Percentiles rank a stretch among this genome's conserved stretches.
These are phyloP conservation scores for Ips typographus DNA, from an alignment of 1,140 invertebrate species.

Conservation along the genomic window DNA sequence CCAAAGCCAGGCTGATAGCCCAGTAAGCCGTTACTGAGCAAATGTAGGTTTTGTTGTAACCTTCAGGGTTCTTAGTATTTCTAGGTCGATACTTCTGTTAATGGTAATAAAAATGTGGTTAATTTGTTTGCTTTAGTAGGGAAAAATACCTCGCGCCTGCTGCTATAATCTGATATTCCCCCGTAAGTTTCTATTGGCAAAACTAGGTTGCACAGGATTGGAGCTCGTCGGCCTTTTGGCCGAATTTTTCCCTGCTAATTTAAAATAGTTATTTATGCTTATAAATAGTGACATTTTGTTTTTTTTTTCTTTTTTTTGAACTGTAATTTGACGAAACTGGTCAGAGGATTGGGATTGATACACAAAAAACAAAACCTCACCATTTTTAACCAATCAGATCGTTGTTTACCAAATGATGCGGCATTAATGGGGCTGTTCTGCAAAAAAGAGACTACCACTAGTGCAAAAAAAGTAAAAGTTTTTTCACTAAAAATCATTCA, in stretches of 20 bases:
- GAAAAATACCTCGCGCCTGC: constrained; percentile 15
- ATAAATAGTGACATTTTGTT: background rate
- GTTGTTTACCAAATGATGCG: too few species aligned
- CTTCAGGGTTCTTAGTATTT: constrained; percentile 13
- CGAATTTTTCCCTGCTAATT: background rate
- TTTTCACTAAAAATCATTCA: too few species aligned
- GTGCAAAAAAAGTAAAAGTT: too few species aligned
- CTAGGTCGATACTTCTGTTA: constrained; percentile 25
- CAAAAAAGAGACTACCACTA: too few species aligned
- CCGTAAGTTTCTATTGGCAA: background rate
- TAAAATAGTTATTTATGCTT: background rate
- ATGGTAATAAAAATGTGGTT: background rate
- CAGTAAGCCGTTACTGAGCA: constrained; percentile 23
- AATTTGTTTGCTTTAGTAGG: background rate
- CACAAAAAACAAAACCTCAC: too few species aligned
- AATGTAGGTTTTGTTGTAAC: constrained; percentile 15
- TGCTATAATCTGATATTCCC: constrained; percentile 15
- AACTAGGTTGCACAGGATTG: background rate
- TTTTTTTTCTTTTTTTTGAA: background rate
- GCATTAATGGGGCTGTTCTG: too few species aligned
- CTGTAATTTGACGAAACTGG: background rate
- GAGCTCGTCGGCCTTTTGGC: background rate
- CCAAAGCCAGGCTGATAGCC: constrained; percentile 21
- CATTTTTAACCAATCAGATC: too few species aligned
- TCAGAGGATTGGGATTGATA: background rate